Evolutionary conservation across 2,888 invertebrate genomes (phyloP).

Genomic region (Phymatocera aterrima): DNA sequence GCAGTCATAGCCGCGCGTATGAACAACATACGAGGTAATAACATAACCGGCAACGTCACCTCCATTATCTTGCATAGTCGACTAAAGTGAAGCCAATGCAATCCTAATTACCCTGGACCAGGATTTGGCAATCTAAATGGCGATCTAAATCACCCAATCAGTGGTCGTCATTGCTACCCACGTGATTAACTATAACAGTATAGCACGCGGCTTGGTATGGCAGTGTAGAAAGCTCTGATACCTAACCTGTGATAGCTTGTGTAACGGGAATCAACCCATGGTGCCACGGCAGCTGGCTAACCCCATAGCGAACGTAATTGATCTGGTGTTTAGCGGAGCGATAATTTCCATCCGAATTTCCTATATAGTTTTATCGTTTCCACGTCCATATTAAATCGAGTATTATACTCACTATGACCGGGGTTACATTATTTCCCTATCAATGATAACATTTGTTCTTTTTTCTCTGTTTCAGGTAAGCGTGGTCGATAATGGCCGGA

Average conservation of each 20-base stretch:
- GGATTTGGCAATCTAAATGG: constrained; percentile 49
- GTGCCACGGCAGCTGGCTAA: neutral
- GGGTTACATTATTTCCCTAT: neutral
- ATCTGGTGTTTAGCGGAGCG: constrained; percentile 31
- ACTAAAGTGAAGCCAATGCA: constrained; percentile 49
- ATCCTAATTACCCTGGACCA: constrained; percentile 54
- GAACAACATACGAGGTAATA: constrained; percentile 34
- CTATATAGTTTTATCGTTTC: neutral
- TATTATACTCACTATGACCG: neutral
- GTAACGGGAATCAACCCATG: constrained; percentile 32
- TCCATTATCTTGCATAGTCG: constrained; percentile 22
- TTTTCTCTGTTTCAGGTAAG: constrained; percentile 4
- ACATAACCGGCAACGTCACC: constrained; percentile 36
- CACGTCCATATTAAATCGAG: neutral
- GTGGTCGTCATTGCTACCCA: constrained; percentile 48
- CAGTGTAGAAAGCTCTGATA: constrained; percentile 34
- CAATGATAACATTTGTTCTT: neutral
- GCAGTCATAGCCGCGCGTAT: neutral
- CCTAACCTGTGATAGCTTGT: neutral
- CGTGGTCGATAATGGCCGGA: neutral
- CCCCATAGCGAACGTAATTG: constrained; percentile 36
- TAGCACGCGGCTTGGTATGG: neutral
- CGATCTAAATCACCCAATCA: constrained; percentile 53
- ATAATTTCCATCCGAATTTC: neutral
- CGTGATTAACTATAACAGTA: constrained; percentile 43